phyloP scores from a whole-genome alignment of 2,888 invertebrate species.

The Trisateles emortualis region DNA sequence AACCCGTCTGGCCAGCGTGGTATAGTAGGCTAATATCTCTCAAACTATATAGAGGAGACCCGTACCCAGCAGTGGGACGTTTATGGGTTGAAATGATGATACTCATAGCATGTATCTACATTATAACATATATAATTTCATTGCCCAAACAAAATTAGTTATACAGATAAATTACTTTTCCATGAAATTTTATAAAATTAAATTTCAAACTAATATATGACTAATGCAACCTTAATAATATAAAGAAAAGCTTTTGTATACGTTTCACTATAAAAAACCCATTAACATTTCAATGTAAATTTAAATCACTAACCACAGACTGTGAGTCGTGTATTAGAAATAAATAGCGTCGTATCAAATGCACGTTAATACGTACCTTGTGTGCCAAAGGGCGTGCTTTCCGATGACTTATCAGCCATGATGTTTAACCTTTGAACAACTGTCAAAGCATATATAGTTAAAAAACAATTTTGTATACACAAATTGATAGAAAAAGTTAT shows the following conservation, averaged over 20 bases:
- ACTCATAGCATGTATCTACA: no score
- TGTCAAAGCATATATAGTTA: slow-evolving; percentile 50
- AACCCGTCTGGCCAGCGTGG: no score
- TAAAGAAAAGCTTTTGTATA: neutral
- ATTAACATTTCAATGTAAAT: slow-evolving; percentile 19
- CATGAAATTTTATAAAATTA: no score
- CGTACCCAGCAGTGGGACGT: no score
- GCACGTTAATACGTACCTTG: slow-evolving; percentile 68
- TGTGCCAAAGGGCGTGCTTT: slow-evolving; percentile 79
- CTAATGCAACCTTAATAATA: no score
- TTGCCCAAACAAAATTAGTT: no score
- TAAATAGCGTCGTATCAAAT: slow-evolving; percentile 31
- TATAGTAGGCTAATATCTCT: no score
- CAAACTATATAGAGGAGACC: no score
- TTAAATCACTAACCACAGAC: slow-evolving; percentile 36
- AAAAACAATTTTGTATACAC: slow-evolving; percentile 8
- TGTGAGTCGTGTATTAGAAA: slow-evolving; percentile 34
- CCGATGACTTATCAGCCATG: slow-evolving; percentile 76
- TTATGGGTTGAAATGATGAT: no score
- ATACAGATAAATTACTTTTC: no score
- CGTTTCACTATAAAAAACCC: slow-evolving; percentile 12
- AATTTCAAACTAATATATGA: no score
- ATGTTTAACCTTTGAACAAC: slow-evolving; percentile 81
- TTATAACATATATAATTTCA: no score
- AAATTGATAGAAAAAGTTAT: slow-evolving; percentile 5